phyloP scores from a whole-genome alignment of 2,888 invertebrate genomes.

The Arrhopalites spinosus region DNA sequence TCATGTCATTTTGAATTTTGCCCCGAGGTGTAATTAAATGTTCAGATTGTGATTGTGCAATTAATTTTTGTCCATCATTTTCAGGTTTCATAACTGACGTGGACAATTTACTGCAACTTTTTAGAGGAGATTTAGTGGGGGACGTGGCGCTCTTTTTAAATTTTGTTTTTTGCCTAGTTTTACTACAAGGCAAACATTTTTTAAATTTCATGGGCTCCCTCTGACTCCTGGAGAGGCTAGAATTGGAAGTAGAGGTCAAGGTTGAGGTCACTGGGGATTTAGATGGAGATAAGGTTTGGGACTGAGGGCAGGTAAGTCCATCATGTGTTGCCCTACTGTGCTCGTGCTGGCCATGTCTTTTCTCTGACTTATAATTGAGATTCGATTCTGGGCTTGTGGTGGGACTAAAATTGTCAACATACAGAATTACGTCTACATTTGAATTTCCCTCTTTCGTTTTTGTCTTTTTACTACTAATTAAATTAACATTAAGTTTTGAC shows the following conservation, averaged over 20 bases:
- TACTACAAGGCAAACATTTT: background rate
- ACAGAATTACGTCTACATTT: slow-evolving; percentile 1
- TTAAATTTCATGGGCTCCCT: too few relatives aligned
- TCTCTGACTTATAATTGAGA: slow-evolving; percentile 25
- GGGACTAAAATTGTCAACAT: slow-evolving; percentile 34
- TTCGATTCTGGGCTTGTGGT: slow-evolving; percentile 38
- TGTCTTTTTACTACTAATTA: background rate
- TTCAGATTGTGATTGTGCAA: too few relatives aligned
- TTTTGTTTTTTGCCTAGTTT: background rate
- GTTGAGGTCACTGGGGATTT: background rate
- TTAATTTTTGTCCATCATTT: background rate
- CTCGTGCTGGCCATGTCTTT: background rate
- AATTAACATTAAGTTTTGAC: background rate
- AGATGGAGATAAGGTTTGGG: slow-evolving; percentile 16
- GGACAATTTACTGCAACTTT: background rate
- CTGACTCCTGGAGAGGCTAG: background rate
- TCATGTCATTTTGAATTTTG: background rate
- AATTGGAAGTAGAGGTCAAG: too few relatives aligned
- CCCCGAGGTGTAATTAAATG: background rate
- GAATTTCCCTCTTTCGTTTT: too few relatives aligned
- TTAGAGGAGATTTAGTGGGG: background rate
- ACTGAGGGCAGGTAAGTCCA: slow-evolving; percentile 1
- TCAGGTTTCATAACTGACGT: background rate
- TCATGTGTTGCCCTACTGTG: slow-evolving; percentile 5
- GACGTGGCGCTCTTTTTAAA: background rate